These are phyloP conservation scores for Corvus cornix DNA, from an alignment of 2,113 vertebrate species.

Conservation along the genomic window DNA sequence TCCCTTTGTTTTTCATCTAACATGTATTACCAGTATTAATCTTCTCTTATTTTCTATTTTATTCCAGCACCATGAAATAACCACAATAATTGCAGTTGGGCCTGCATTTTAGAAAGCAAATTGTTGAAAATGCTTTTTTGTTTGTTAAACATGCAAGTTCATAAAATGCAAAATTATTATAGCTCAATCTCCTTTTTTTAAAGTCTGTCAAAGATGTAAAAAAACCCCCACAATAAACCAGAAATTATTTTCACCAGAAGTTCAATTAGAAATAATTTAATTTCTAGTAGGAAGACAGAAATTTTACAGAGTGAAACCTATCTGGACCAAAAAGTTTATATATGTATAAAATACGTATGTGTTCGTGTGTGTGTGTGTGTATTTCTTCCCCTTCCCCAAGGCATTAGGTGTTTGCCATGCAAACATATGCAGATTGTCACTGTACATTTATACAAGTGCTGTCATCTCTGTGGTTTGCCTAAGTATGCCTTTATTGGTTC, in stretches of 20 bases:
- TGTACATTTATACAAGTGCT: background rate
- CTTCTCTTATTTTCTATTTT: background rate
- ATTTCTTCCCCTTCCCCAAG: background rate
- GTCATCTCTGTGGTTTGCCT: background rate
- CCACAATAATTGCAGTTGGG: background rate
- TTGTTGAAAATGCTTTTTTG: background rate
- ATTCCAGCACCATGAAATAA: background rate
- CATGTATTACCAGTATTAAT: background rate
- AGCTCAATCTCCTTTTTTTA: background rate
- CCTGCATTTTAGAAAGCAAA: background rate
- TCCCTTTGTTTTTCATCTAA: background rate
- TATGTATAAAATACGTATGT: background rate
- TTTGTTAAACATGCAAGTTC: background rate
- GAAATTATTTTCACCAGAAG: background rate
- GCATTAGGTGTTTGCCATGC: background rate
- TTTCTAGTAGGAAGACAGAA: background rate
- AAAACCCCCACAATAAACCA: rapidly evolving
- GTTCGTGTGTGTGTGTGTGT: background rate
- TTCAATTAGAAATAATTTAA: background rate
- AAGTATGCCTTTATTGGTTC: background rate
- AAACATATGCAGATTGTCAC: background rate
- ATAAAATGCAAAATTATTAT: background rate
- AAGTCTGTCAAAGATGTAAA: background rate
- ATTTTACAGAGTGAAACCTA: background rate
- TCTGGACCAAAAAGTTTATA: background rate